phyloP scores from a whole-genome alignment of 2,113 vertebrate species.

The Phasianus colchicus region DNA sequence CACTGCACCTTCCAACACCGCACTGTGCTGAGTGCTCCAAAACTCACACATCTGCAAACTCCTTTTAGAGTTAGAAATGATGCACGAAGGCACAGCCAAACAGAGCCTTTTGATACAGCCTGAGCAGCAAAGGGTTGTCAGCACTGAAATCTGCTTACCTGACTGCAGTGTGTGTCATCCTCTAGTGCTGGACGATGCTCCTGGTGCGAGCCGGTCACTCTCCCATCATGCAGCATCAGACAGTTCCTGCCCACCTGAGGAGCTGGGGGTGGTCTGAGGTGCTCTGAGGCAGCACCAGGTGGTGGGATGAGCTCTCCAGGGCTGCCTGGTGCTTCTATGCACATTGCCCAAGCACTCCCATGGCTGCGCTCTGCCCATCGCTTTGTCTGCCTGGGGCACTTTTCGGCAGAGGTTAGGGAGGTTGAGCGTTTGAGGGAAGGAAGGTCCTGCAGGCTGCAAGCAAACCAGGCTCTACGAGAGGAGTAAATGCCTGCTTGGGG shows the following conservation, averaged over 20 bases:
- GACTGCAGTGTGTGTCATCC: not conserved
- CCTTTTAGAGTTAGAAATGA: not conserved
- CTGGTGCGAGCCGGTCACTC: not conserved
- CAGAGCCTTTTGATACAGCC: not conserved
- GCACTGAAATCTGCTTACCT: not conserved
- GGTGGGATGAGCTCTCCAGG: not conserved
- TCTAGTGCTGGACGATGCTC: not conserved
- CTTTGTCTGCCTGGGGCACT: accelerated
- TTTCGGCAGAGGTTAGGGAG: not conserved
- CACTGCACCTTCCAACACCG: not conserved
- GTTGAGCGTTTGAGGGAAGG: not conserved
- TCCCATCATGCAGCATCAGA: not conserved
- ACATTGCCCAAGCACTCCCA: not conserved
- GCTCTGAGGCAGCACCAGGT: not conserved
- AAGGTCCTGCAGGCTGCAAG: not conserved
- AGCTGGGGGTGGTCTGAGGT: not conserved
- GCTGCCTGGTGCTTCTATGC: not conserved
- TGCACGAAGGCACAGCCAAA: accelerated
- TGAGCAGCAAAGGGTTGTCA: not conserved
- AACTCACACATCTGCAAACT: not conserved
- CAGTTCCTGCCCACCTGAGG: not conserved
- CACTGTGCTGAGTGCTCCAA: not conserved
- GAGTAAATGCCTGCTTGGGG: not conserved
- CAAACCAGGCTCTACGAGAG: not conserved
- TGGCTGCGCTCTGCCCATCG: no score